Conservation (phyloP, 2,888 invertebrate species). For the Dendrolimus houi region DNA sequence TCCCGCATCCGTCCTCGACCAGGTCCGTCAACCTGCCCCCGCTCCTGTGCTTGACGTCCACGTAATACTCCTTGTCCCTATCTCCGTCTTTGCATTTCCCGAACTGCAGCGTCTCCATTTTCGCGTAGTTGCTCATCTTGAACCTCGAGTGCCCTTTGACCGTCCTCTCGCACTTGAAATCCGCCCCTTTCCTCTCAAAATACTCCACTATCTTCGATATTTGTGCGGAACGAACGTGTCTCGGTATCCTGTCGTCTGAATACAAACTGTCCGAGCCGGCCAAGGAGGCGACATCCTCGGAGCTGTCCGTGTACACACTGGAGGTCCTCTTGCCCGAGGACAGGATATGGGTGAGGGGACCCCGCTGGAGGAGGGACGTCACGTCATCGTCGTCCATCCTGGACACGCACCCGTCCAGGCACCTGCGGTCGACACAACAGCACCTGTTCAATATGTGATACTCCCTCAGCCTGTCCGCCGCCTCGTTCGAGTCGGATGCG, state of each 20-base stretch:
- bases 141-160: constrained; percentile 38
- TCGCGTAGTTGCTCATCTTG: constrained; percentile 14
- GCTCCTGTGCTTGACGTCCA: constrained; percentile 9
- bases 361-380: constrained; percentile 34
- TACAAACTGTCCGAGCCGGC: constrained; percentile 85
- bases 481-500: constrained; percentile 16
- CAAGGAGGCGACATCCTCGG: constrained; percentile 89
- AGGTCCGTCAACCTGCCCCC: constrained; percentile 14
- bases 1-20: constrained; percentile 23
- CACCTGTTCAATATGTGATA: constrained; percentile 50
- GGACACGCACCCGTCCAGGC: constrained; percentile 30
- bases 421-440: constrained; percentile 45
- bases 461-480: constrained; percentile 26
- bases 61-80: too few species aligned
- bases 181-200: constrained; percentile 86
- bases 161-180: constrained; percentile 64
- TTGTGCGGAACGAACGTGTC: constrained; percentile 79
- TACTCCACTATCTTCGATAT: constrained; percentile 92
- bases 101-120: constrained; percentile 20
- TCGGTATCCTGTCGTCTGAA: constrained; percentile 80
- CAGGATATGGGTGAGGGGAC: constrained; percentile 35
- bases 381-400: constrained; percentile 28
- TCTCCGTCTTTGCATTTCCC: neutral
- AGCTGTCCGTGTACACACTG: constrained; percentile 91
- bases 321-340: constrained; percentile 80